Conservation (phyloP, 2,113 vertebrate genomes). For the Holacanthus passer region DNA sequence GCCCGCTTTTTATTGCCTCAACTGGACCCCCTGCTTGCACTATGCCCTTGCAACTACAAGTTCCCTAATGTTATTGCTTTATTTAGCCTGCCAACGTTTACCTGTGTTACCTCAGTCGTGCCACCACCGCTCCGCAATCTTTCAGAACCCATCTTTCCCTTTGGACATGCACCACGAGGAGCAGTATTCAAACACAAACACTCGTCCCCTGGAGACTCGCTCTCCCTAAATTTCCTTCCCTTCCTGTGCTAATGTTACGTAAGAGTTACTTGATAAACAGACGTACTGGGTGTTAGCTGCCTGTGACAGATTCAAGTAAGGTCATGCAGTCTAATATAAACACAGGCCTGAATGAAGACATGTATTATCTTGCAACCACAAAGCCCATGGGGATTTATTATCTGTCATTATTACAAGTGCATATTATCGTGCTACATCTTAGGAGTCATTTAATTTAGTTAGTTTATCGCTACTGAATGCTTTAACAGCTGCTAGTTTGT, state of each 20-base stretch:
- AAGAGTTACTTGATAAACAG: conserved; percentile 33
- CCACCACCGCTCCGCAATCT: not conserved
- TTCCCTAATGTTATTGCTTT: not conserved
- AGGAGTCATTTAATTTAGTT: conserved; percentile 6
- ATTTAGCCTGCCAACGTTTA: not conserved
- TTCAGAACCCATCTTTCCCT: not conserved
- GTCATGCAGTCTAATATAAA: conserved; percentile 32
- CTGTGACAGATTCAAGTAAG: conserved; percentile 49
- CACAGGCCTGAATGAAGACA: conserved; percentile 8
- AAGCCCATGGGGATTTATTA: conserved; percentile 5
- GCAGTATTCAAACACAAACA: not conserved
- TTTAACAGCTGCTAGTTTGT: conserved; percentile 17
- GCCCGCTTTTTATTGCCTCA: not conserved
- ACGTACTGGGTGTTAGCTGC: conserved; percentile 36
- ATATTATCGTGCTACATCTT: not conserved
- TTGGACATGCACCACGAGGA: not conserved
- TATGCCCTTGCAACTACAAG: not conserved
- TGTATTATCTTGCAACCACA: conserved; percentile 12
- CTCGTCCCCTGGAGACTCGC: conserved; percentile 15
- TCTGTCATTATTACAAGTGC: not conserved
- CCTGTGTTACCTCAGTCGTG: conserved; percentile 4
- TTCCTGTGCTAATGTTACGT: conserved; percentile 48
- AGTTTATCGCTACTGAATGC: not conserved
- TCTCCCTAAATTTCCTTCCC: conserved; percentile 31
- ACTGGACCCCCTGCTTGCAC: conserved; percentile 5